Conservation (phyloP, 1,140 invertebrate species). For the Lepidotrigona ventralis region DNA sequence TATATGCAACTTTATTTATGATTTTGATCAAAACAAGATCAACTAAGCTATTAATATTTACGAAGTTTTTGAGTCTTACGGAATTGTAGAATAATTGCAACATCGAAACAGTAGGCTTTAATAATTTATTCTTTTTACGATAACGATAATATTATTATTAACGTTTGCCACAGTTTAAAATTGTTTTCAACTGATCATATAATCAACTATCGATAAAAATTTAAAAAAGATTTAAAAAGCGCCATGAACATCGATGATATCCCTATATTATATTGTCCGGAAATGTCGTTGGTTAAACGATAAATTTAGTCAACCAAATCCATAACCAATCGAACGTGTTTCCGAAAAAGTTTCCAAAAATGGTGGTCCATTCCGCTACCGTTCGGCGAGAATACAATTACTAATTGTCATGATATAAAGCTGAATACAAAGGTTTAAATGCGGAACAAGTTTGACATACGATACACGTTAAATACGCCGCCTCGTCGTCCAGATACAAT, state of each 20-base stretch:
- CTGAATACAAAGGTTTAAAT: slow-evolving; percentile 36
- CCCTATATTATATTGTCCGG: neutral
- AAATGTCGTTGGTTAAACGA: slow-evolving; percentile 9
- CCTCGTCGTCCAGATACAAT: slow-evolving; percentile 11
- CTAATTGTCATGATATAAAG: slow-evolving; percentile 36
- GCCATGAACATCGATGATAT: neutral
- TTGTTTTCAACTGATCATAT: slow-evolving; percentile 10
- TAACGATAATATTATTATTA: slow-evolving; percentile 36
- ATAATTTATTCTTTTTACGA: slow-evolving; percentile 30
- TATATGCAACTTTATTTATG: neutral
- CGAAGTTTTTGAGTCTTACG: neutral
- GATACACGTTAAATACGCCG: neutral
- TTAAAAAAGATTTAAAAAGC: slow-evolving; percentile 27
- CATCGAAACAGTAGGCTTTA: slow-evolving; percentile 15
- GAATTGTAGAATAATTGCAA: slow-evolving; percentile 15
- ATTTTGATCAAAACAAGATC: neutral
- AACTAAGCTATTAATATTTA: neutral
- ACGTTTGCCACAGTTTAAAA: slow-evolving; percentile 14
- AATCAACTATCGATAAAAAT: slow-evolving; percentile 31
- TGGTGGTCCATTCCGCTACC: slow-evolving; percentile 20
- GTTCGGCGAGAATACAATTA: slow-evolving; percentile 23
- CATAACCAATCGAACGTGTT: neutral
- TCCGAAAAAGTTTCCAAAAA: slow-evolving; percentile 26
- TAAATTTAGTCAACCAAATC: slow-evolving; percentile 16
- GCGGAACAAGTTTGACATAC: neutral